Conservation (phyloP, 2,113 vertebrate species). For the Petrocephalus microphthalmus region DNA sequence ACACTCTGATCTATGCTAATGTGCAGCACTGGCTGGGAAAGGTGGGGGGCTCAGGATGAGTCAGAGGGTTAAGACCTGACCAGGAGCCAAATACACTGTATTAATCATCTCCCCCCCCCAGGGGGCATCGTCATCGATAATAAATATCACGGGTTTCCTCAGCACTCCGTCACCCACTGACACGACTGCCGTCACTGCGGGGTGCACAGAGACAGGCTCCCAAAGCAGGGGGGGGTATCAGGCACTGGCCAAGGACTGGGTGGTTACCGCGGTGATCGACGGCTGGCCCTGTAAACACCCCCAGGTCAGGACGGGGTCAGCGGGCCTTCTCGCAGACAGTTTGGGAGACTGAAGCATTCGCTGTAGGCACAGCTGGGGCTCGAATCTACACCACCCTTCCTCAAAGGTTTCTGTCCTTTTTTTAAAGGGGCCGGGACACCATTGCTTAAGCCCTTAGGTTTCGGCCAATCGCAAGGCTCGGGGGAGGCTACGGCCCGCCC, state of each 20-base stretch:
- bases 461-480: no score
- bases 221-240: background rate
- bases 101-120: background rate
- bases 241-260: background rate
- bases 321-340: background rate
- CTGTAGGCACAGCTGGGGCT: background rate
- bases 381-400: background rate
- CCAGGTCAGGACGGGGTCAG: background rate
- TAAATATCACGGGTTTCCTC: background rate
- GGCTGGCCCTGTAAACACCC: background rate
- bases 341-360: background rate
- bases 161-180: background rate
- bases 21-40: conserved; percentile 46
- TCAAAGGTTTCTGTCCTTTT: background rate
- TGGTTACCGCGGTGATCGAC: background rate
- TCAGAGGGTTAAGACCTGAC: background rate
- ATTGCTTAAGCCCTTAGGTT: background rate
- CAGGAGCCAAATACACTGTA: background rate
- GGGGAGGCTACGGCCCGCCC: no score
- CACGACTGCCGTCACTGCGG: background rate
- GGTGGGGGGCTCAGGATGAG: conserved; percentile 34
- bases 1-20: conserved; percentile 59
- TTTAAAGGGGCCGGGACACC: background rate
- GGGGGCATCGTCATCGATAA: background rate
- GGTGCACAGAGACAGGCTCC: background rate